Conservation (phyloP, 1,140 invertebrate genomes). For the Venturia canescens region DNA sequence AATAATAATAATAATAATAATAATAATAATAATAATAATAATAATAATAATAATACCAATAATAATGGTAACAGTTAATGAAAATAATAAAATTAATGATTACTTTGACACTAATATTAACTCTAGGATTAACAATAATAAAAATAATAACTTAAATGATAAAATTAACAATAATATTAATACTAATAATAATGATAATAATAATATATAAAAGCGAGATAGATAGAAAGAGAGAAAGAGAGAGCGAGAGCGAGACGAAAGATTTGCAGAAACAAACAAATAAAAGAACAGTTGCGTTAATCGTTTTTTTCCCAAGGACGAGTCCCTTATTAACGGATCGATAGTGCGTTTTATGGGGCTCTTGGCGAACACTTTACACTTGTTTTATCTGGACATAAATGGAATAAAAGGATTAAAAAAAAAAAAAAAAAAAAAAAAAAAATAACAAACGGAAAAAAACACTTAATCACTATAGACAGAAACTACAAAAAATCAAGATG, state of each 20-base stretch:
- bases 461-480: not conserved
- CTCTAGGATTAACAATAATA: no score
- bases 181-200: no score
- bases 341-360: constrained; percentile 21
- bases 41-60: constrained; percentile 48
- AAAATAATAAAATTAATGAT: no score
- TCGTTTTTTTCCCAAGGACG: constrained; percentile 15
- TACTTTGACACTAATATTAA: no score
- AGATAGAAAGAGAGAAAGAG: not conserved
- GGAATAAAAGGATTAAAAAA: not conserved
- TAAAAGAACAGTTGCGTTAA: constrained; percentile 6
- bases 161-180: no score
- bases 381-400: constrained; percentile 17
- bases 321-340: constrained; percentile 24
- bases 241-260: constrained; percentile 29
- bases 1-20: no score
- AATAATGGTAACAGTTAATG: no score
- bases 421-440: not conserved
- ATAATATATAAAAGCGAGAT: no score
- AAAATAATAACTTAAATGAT: no score
- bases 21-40: no score
- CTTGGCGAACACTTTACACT: constrained; percentile 17
- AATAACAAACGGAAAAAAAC: not conserved
- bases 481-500: constrained; percentile 11
- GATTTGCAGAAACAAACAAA: constrained; percentile 46